phyloP scores from a whole-genome alignment of 2,888 invertebrate species.

The Pseudococcus viburni region DNA sequence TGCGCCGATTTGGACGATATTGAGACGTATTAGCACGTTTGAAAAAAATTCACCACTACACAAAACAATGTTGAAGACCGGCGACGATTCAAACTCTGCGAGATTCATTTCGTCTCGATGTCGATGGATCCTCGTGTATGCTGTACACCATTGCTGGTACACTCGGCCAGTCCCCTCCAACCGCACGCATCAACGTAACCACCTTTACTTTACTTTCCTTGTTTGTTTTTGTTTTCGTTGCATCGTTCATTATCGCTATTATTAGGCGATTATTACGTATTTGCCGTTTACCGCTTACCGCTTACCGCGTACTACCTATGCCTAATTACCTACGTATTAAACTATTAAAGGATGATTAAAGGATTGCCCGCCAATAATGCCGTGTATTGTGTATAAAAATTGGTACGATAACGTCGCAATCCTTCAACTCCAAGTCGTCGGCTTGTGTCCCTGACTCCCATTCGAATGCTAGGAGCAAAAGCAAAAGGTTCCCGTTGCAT shows the following conservation, averaged over 20 bases:
- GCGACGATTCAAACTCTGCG: constrained; percentile 26
- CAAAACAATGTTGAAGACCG: constrained; percentile 29
- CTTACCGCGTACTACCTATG: too few relatives aligned
- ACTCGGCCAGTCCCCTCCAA: neutral
- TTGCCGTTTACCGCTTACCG: too few relatives aligned
- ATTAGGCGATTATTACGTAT: too few relatives aligned
- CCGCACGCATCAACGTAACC: constrained; percentile 5
- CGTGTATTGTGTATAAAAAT: too few relatives aligned
- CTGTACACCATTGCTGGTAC: neutral
- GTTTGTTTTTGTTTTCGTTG: constrained; percentile 29
- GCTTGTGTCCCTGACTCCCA: too few relatives aligned
- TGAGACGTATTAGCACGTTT: neutral
- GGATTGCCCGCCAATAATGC: too few relatives aligned
- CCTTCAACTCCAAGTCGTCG: too few relatives aligned
- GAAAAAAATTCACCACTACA: neutral
- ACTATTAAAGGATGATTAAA: too few relatives aligned
- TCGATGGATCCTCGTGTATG: constrained; percentile 15
- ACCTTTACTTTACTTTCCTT: constrained; percentile 37
- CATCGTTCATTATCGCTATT: neutral
- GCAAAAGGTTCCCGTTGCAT: too few relatives aligned
- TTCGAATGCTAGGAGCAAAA: too few relatives aligned
- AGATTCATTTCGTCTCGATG: constrained; percentile 28
- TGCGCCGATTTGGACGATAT: neutral
- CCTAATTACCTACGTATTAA: too few relatives aligned
- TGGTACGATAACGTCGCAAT: too few relatives aligned